phyloP scores from a whole-genome alignment of 2,113 vertebrate genomes.

The Numenius arquata region DNA sequence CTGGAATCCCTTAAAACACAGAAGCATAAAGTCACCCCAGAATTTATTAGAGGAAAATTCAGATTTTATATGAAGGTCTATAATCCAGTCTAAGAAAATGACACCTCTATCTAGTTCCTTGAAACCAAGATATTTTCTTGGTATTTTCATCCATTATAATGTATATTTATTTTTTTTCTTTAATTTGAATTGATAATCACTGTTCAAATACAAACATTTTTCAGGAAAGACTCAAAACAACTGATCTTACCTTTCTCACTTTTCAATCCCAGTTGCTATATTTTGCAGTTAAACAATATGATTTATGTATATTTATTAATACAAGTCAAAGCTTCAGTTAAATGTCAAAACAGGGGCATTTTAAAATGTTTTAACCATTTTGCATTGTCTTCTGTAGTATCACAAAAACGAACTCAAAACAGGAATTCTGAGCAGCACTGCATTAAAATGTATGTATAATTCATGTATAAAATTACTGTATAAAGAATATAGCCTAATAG shows the following conservation, averaged over 20 bases:
- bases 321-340: background rate
- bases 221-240: background rate
- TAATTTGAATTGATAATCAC: background rate
- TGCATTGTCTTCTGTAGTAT: background rate
- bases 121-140: background rate
- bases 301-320: background rate
- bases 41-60: background rate
- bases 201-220: background rate
- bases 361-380: background rate
- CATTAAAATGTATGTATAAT: background rate
- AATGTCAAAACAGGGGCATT: background rate
- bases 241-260: background rate
- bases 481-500: background rate
- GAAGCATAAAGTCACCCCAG: background rate
- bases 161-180: background rate
- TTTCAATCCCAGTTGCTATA: background rate
- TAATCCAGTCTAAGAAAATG: background rate
- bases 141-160: background rate
- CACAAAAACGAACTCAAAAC: background rate
- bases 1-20: background rate
- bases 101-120: background rate
- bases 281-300: background rate
- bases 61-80: background rate
- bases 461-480: background rate
- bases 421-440: background rate